A percentile compares a stretch with the other conserved stretches of the same genome.
Evolutionary conservation across 2,888 invertebrate species (phyloP).

Genomic region (Nomada fabriciana): DNA sequence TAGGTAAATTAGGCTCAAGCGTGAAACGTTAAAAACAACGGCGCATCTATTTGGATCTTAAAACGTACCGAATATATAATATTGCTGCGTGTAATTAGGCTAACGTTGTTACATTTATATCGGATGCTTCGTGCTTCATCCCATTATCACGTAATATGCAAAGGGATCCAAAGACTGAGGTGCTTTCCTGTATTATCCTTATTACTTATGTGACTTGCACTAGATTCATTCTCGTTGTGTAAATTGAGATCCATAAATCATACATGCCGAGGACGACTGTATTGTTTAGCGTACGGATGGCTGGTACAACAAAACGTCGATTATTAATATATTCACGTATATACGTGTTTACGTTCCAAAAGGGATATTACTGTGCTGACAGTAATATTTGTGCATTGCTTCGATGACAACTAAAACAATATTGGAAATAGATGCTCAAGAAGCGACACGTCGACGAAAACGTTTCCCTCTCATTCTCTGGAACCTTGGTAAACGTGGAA

Average conservation of each 20-base stretch:
- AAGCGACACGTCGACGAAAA: too few species aligned
- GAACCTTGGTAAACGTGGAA: too few species aligned
- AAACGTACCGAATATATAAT: constrained; percentile 18
- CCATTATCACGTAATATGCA: constrained; percentile 8
- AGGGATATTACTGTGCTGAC: too few species aligned
- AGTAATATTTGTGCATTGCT: too few species aligned
- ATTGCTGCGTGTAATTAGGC: constrained; percentile 20
- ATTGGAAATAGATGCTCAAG: too few species aligned
- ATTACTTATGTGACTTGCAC: constrained; percentile 3
- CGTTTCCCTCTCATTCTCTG: too few species aligned
- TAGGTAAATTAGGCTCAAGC: constrained; percentile 7
- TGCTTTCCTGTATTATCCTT: constrained; percentile 2
- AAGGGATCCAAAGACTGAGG: constrained; percentile 4
- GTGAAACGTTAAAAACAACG: background rate
- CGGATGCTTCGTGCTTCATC: constrained; percentile 25
- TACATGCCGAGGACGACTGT: too few species aligned
- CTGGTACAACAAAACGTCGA: background rate
- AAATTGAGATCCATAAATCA: background rate
- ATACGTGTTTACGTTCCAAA: too few species aligned
- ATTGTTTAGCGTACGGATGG: background rate
- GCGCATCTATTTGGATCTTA: constrained; percentile 3
- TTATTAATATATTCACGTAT: too few species aligned
- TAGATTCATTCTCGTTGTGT: constrained; percentile 5
- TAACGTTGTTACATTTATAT: background rate
- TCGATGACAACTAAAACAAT: too few species aligned